Conservation (phyloP, 2,113 vertebrate genomes). For the Nipponia nippon region DNA sequence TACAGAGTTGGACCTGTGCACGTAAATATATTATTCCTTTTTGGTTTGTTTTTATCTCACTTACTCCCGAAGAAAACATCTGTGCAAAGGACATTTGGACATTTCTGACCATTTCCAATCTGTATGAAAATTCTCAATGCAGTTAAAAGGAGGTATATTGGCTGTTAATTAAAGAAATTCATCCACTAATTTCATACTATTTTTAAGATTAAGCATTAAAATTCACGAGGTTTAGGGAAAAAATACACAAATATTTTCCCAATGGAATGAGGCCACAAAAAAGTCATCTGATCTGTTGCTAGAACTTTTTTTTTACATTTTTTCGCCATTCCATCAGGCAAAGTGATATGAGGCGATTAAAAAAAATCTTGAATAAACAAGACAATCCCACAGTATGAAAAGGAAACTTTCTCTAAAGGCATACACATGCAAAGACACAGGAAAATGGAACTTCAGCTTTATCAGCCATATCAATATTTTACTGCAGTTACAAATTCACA, state of each 20-base stretch:
- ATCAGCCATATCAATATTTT: conserved; percentile 77
- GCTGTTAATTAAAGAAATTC: neutral
- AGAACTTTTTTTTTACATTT: neutral
- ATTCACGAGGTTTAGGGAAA: neutral
- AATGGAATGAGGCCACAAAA: neutral
- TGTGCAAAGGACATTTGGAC: neutral
- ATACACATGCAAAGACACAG: conserved; percentile 32
- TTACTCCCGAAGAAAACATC: neutral
- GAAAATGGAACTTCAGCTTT: conserved; percentile 63
- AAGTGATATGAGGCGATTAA: neutral
- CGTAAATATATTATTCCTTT: neutral
- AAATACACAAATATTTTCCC: neutral
- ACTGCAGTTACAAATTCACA: conserved; percentile 72
- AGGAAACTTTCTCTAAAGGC: conserved; percentile 35
- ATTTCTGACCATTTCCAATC: neutral
- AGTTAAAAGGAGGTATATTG: neutral
- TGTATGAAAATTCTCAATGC: neutral
- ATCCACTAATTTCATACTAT: neutral
- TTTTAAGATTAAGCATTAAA: neutral
- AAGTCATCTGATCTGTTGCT: neutral
- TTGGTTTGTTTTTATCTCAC: neutral
- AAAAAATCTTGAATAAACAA: neutral
- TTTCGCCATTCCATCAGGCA: neutral
- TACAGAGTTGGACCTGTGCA: neutral
- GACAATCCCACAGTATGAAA: neutral